These are phyloP conservation scores for Cerastis leucographa DNA, from an alignment of 2,888 invertebrate species.

Conservation along the genomic window DNA sequence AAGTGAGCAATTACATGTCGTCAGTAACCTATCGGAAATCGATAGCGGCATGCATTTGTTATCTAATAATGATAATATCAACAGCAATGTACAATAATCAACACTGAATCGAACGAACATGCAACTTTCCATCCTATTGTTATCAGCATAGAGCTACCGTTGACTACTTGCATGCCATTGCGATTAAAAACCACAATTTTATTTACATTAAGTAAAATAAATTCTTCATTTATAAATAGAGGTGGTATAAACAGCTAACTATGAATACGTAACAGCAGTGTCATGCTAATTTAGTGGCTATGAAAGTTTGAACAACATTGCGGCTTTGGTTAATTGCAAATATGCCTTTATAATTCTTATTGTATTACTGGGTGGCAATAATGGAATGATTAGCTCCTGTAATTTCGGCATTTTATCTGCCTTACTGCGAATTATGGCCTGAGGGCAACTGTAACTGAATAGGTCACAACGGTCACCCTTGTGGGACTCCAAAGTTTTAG, in stretches of 20 bases:
- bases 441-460: neutral
- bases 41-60: conserved; percentile 34
- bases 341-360: neutral
- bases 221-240: conserved; percentile 15
- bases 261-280: neutral
- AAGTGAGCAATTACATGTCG: conserved; percentile 12
- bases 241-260: neutral
- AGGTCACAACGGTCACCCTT: conserved; percentile 13
- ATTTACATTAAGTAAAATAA: conserved; percentile 20
- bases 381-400: neutral
- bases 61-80: conserved; percentile 41
- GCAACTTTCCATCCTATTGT: conserved; percentile 34
- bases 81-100: conserved; percentile 20
- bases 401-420: neutral
- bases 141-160: conserved; percentile 11
- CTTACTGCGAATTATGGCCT: neutral
- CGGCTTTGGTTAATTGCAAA: neutral
- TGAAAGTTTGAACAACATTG: neutral
- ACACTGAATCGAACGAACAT: conserved; percentile 6
- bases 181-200: neutral
- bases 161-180: conserved; percentile 12
- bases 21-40: conserved; percentile 38
- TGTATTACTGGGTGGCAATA: neutral
- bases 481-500: neutral
- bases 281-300: neutral